Base-by-base conservation (phyloP, 2,113 vertebrate species). In the Syngnathus scovelli region DNA sequence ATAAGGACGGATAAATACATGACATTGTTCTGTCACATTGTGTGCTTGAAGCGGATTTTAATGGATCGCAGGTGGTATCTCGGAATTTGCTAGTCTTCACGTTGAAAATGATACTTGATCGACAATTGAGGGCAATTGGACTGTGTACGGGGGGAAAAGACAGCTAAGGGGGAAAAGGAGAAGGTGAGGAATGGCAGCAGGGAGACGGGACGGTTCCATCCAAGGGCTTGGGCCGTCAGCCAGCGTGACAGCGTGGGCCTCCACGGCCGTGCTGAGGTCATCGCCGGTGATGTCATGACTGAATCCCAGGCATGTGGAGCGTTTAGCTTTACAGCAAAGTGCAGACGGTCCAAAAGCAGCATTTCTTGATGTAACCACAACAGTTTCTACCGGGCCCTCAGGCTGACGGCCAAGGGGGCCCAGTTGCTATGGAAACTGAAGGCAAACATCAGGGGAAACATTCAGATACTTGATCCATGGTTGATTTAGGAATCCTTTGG, bases 351-450 rank as follows among this genome's bases (percentile, higher is more conserved):
- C 77, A 82, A 78, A 81, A 62, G 78, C 78, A 76, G 78, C 78
- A 51, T 92, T 94, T 89, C 92, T 90, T 91, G 82, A 93, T 89
- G 92, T 94, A 95, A 95, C 94, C 94, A 95, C 93, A 96, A 94
- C 93, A 95, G 93, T 92, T 43, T 91, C 83, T 78, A 88, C 58
- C 67, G 51, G 93, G 94, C 92, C 81, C 85, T 88, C 88, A 90
- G 93, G 93, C 94, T 94, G 93, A 78, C 89, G 85, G 87, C 87
- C 78, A 58, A 33, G 89, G 92, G 88, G 92, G 37, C 88, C 88
- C 83, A 84, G 92, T 94, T 82, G 88, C 92, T 89, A 93, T 93
- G 92, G 94, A 92, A 95, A 95, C 82, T 81, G 48, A 80, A 38
- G 72, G 86, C 94, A 95, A 95, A 96, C 93, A 95, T 71, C 69